Base-by-base conservation (phyloP, 2,113 vertebrate genomes). In the Takifugu bimaculatus region DNA sequence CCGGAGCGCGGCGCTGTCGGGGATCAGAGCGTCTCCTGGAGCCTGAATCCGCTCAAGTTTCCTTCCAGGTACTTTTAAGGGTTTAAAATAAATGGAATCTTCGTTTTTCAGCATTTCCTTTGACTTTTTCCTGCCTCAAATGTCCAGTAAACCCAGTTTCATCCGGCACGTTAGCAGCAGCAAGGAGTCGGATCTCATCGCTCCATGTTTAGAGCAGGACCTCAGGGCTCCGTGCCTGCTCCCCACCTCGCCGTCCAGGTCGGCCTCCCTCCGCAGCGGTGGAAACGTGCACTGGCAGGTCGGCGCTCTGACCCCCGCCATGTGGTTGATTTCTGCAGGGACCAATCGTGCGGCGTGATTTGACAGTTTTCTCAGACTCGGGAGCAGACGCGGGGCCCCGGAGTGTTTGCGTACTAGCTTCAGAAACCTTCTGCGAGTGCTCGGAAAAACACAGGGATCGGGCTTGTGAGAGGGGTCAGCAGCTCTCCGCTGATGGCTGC, bases 361-460 rank as follows among this genome's bases (percentile, higher is more conserved):
- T 80, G 81, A 78, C 84, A 77, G 68, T 50, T 78, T 75, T 74
- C 76, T 72, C 80, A 78, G 58, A 69, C 60, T 77, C 29, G 14
- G 3, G 57, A 57, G 52, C 56, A 26, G 60, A 70, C 15, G 52
- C 52, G n/a, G 67, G 63, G 59, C 77, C 72, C 68, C 2, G 0
- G 77, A 71, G 54, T 63, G 59, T 78, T 78, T 72, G 63, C 39
- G 15, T 54, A 51, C 56, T 55, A 65, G 63, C 59, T 61, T 54
- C 68, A 63, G 64, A 44, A 1, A 6, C 9, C 27, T 61, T 15
- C 25, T 61, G 60, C 60, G 42, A 61, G 32, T 14, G 54, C 20
- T 20, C 42, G 53, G 11, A 62, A 66, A 79, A 65, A 73, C 50
- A 62, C 27, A 27, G 15, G 42, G 20, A 20, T 20, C 20, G 20